Evolutionary conservation across 1,140 invertebrate species (phyloP), one percentile per base, ranked within the genome.

Genomic region (Propsilocerus akamusi): DNA sequence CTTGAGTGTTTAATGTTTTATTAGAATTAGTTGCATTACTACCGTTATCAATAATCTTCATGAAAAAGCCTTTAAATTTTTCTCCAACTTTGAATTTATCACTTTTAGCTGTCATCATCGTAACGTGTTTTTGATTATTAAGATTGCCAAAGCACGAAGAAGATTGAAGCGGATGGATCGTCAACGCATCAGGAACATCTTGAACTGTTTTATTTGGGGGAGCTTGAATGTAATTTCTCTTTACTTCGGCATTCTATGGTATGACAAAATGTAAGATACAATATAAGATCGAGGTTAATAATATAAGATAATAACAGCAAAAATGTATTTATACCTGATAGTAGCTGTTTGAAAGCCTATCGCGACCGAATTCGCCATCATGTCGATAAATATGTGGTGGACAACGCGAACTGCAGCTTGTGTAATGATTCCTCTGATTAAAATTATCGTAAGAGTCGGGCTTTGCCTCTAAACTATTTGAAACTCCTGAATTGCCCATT

Each of bases 181-280:
- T n/a, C n/a, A n/a, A n/a, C 34, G 34, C 49, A 28, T 64, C 63
- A 51, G 63, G 63, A 53, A 65, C 60, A 56, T 65, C 63, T 50
- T 59, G 56, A 23, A 65, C 59, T 47, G 63, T 62, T 48, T 63
- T 63, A 48, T 65, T 65, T 46, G 63, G 63, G 52, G 63, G 63
- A 51, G 63, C 61, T 51, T 65, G 62, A 2, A 63, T 65, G 48
- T 65, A 65, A 51, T 60, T 63, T 51, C 63, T 61, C 26, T 60
- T 65, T 52, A 65, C 58, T 56, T 65, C 63, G 52, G 63, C 61
- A 58, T 64, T 30, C 6, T 30, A 30, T 12, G 14, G 11, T 10
- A 30, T 2, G 11, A n/a, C 28, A 30, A 12, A 30, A 30, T 30
- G 28, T n/a, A 30, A 30, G 28, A 30, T n/a, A 30, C 2, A 30